Percentiles rank a stretch among this genome's conserved stretches.
Evolutionary conservation across 2,888 invertebrate genomes (phyloP).

Genomic region (Drosophila austrosaltans): DNA sequence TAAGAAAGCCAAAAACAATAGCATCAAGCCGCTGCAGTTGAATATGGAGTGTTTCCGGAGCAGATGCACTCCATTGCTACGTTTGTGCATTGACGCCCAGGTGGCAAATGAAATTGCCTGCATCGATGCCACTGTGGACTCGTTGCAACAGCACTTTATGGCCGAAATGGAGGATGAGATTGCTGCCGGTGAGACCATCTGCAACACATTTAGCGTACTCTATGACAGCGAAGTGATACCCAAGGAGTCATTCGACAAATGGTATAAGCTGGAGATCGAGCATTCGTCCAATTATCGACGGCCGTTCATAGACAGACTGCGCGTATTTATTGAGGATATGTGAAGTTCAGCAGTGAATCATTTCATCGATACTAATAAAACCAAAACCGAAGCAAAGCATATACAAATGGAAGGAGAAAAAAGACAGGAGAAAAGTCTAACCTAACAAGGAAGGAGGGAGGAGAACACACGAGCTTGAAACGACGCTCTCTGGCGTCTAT

Average conservation of each 20-base stretch:
- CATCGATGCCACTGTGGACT: slow-evolving; percentile 76
- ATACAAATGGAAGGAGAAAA: background rate
- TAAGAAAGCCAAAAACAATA: slow-evolving; percentile 34
- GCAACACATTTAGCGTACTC: slow-evolving; percentile 70
- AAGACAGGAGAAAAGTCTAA: background rate
- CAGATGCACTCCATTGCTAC: slow-evolving; percentile 77
- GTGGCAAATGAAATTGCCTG: slow-evolving; percentile 77
- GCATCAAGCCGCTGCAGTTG: slow-evolving; percentile 48
- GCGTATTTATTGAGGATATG: slow-evolving; percentile 56
- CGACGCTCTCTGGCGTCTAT: too few species aligned
- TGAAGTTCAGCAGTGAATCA: slow-evolving; percentile 28
- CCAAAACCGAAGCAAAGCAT: slow-evolving; percentile 16
- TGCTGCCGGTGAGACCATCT: slow-evolving; percentile 73
- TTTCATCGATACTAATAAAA: slow-evolving; percentile 8
- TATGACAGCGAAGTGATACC: slow-evolving; percentile 80
- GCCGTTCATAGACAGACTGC: slow-evolving; percentile 50
- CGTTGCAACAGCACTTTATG: slow-evolving; percentile 63
- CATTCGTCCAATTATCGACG: slow-evolving; percentile 45
- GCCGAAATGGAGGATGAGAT: slow-evolving; percentile 61
- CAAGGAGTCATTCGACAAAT: slow-evolving; percentile 81
- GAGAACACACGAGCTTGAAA: slow-evolving; percentile 8
- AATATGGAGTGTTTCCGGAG: slow-evolving; percentile 68
- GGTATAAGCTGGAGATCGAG: slow-evolving; percentile 67
- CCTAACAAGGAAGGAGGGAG: slow-evolving; percentile 26
- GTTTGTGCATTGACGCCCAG: slow-evolving; percentile 77